Conservation (phyloP, 2,888 invertebrate species). For the Coleophora deauratella region DNA sequence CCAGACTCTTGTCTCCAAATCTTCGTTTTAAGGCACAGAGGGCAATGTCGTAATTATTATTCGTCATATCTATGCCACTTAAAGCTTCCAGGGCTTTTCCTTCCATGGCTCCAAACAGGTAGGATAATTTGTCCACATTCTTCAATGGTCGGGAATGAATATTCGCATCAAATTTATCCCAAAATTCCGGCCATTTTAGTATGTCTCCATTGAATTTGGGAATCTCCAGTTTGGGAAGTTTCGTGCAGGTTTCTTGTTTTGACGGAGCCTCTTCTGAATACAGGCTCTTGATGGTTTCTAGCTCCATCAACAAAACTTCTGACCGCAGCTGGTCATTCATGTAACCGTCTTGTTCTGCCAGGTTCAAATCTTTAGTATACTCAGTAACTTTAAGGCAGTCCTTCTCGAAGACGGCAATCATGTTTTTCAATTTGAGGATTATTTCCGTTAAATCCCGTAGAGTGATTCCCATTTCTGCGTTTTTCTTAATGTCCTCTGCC, state of each 20-base stretch:
- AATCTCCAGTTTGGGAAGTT: slow-evolving; percentile 8
- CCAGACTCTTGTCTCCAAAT: slow-evolving; percentile 7
- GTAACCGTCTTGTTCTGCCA: no score
- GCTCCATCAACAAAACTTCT: no score
- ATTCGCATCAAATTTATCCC: slow-evolving; percentile 13
- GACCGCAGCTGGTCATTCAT: no score
- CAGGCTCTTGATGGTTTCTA: no score
- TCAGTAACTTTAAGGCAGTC: no score
- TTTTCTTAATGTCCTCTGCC: no score
- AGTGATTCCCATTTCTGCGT: no score
- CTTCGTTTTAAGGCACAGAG: slow-evolving; percentile 13
- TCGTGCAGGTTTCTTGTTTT: neutral
- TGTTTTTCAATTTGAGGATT: no score
- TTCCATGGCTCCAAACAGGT: slow-evolving; percentile 14
- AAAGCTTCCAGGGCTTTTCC: slow-evolving; percentile 14
- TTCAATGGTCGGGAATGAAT: slow-evolving; percentile 7
- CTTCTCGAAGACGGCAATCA: no score
- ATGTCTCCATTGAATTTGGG: slow-evolving; percentile 17
- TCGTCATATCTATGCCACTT: slow-evolving; percentile 16
- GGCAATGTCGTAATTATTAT: slow-evolving; percentile 15
- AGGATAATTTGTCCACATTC: slow-evolving; percentile 19
- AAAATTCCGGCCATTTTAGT: slow-evolving; percentile 17
- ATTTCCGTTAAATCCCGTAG: no score
- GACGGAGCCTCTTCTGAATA: no score
- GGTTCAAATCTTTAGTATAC: no score